A percentile compares a stretch with the other conserved stretches of the same genome.
Evolutionary conservation across 2,113 vertebrate genomes (phyloP).

Genomic region (Deroptyus accipitrinus): DNA sequence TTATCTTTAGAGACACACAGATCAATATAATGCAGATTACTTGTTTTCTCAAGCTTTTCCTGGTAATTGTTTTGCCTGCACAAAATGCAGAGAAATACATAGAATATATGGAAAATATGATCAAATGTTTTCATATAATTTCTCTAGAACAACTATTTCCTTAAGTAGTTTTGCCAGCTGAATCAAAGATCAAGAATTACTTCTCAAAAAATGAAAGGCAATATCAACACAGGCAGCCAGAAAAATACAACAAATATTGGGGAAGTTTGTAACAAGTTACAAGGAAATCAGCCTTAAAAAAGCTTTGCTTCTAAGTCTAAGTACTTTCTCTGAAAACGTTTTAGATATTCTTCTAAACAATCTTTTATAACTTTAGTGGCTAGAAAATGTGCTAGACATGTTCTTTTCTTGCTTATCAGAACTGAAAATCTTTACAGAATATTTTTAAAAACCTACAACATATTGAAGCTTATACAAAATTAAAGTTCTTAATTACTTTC

Average conservation of each 20-base stretch:
- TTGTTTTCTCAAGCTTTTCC: not conserved
- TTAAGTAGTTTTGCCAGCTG: not conserved
- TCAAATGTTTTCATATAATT: not conserved
- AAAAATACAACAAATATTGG: not conserved
- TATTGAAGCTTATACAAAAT: not conserved
- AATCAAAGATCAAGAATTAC: not conserved
- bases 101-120: not conserved
- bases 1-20: not conserved
- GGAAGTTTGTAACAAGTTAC: not conserved
- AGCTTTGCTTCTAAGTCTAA: not conserved
- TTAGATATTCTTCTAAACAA: not conserved
- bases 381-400: not conserved
- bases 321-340: not conserved
- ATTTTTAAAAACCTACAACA: rapidly evolving
- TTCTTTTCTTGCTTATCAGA: not conserved
- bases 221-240: not conserved
- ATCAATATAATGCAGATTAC: not conserved
- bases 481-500: not conserved
- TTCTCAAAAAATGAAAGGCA: not conserved
- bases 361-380: not conserved
- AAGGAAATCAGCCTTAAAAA: not conserved
- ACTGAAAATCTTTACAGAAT: not conserved
- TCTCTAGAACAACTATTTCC: not conserved
- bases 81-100: not conserved
- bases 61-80: not conserved